Percentiles rank a stretch among this genome's conserved stretches.
Conservation (phyloP, 2,113 vertebrate genomes). For the Beaufortia kweichowensis region DNA sequence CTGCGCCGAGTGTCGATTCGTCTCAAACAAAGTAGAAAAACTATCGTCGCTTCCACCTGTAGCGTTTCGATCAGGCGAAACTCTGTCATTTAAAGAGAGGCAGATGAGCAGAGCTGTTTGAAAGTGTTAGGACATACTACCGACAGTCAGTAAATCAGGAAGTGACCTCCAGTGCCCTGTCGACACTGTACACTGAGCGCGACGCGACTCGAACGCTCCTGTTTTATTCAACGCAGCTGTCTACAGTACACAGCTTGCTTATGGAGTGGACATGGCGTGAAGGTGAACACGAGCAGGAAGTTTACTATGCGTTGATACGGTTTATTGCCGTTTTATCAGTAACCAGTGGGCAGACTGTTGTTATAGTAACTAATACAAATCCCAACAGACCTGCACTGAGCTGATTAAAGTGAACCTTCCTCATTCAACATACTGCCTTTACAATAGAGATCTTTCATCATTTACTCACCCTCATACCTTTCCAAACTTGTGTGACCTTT, state of each 20-base stretch:
- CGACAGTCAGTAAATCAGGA: conserved; percentile 39
- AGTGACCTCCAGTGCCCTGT: conserved; percentile 29
- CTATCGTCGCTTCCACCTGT: neutral
- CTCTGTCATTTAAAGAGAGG: neutral
- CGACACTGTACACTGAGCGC: conserved; percentile 1
- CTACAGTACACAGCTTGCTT: neutral
- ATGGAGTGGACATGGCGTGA: neutral
- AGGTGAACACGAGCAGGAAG: neutral
- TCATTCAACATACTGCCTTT: neutral
- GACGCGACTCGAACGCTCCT: conserved; percentile 2
- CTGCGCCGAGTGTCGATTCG: conserved; percentile 55
- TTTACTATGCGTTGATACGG: neutral
- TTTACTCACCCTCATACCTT: too few relatives aligned
- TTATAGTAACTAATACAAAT: conserved; percentile 21
- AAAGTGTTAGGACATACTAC: conserved; percentile 12
- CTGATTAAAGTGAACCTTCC: conserved; percentile 6
- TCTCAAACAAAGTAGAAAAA: neutral
- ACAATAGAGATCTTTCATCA: neutral
- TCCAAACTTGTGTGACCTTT: too few relatives aligned
- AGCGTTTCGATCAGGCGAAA: neutral
- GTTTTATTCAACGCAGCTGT: neutral
- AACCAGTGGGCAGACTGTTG: conserved; percentile 2
- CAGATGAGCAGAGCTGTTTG: neutral
- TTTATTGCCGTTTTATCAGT: conserved; percentile 3
- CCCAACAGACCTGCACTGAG: neutral